Percentiles rank a stretch among this genome's conserved stretches.
Evolutionary conservation across 2,113 vertebrate genomes (phyloP).

Genomic region (Gracilinanus agilis): DNA sequence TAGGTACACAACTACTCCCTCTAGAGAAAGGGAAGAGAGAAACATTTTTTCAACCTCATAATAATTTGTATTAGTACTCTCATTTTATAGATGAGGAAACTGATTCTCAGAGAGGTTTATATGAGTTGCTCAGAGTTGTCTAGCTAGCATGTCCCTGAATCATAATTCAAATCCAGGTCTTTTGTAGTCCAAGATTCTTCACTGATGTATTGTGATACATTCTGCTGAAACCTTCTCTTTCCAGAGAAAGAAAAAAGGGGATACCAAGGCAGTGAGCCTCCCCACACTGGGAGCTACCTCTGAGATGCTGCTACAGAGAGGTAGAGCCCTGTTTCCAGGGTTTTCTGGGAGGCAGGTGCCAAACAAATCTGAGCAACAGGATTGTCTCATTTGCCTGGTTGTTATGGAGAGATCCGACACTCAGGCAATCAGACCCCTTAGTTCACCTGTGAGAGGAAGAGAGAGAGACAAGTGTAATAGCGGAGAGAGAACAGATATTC

Average conservation of each 20-base stretch:
- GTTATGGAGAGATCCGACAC: constrained; percentile 48
- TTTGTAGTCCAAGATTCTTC: neutral
- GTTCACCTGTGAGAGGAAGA: constrained; percentile 62
- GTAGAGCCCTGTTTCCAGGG: neutral
- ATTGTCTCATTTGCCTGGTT: constrained; percentile 51
- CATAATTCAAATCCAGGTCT: neutral
- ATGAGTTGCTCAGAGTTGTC: neutral
- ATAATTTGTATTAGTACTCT: neutral
- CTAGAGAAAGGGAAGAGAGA: neutral
- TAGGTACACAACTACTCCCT: neutral
- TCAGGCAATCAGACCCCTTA: constrained; percentile 63
- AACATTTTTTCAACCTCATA: neutral
- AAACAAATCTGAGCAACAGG: constrained; percentile 8
- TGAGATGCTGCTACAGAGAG: neutral
- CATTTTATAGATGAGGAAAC: neutral
- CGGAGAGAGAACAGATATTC: constrained; percentile 58
- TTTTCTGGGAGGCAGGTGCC: neutral
- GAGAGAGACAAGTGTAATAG: constrained; percentile 51
- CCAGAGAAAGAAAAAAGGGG: neutral
- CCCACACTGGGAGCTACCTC: neutral
- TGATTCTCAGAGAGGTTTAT: neutral
- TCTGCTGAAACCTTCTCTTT: neutral
- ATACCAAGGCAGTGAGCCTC: neutral
- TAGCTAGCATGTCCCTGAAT: neutral
- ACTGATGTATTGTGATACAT: neutral